phyloP scores from a whole-genome alignment of 2,888 invertebrate species.

The Frankliniella intonsa region DNA sequence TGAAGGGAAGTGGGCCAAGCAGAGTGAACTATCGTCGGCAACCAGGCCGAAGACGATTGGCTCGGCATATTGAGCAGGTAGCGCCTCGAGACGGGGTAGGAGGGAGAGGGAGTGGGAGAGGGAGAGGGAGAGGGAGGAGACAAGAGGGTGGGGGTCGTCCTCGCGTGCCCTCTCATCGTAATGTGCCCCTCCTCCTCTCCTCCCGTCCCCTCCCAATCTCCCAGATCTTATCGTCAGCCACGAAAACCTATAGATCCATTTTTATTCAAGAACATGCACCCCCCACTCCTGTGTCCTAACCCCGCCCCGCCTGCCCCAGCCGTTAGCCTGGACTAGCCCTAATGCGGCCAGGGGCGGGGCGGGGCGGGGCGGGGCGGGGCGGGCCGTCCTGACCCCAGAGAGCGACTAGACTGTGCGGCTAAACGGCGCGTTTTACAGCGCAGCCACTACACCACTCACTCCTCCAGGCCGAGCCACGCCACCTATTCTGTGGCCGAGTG shows the following conservation, averaged over 20 bases:
- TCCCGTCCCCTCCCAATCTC: not conserved
- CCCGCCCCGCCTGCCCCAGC: not conserved
- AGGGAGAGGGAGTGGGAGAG: not conserved
- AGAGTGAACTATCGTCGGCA: too few species aligned
- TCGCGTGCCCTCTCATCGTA: constrained; percentile 10
- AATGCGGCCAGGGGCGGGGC: not conserved
- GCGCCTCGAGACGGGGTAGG: not conserved
- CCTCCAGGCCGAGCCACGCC: too few species aligned
- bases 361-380: too few species aligned
- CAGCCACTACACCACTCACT: too few species aligned
- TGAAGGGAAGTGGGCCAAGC: too few species aligned
- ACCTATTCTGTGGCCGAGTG: too few species aligned
- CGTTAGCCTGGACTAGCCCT: not conserved
- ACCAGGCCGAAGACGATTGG: too few species aligned
- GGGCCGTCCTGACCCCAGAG: too few species aligned
- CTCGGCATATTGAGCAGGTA: too few species aligned
- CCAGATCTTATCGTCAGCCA: constrained; percentile 5
- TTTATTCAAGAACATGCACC: not conserved
- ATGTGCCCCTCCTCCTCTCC: not conserved
- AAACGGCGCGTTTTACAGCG: too few species aligned
- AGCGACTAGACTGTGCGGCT: too few species aligned
- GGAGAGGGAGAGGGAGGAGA: not conserved
- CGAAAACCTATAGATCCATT: constrained; percentile 19
- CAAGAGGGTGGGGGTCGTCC: not conserved
- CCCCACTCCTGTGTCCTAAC: not conserved